Base-by-base conservation (phyloP, 1,140 invertebrate genomes). In the Mesaphorura yosii region DNA sequence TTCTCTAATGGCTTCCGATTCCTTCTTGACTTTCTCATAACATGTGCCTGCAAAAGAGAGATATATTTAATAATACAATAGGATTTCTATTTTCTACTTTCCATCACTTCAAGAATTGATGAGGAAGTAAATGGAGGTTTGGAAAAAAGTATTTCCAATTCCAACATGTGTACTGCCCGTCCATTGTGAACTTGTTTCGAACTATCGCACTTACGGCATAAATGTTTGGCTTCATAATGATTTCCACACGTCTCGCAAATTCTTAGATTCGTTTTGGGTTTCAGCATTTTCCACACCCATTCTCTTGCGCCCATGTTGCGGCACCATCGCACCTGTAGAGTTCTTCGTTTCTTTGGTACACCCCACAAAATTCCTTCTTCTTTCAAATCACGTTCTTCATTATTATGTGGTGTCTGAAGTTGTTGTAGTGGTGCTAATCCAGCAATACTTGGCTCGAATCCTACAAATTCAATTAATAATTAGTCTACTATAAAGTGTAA, bases 221-320 rank as follows among this genome's bases (percentile, higher is more conserved):
- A 69, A 44, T 76, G 70, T 25, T 79, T 76, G 41, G 74, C 69
- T 72, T 88, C 81, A 68, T 91, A 76, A 71, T 82, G 72, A 68
- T 88, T 78, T 20, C 88, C 88, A 73, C 89, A 93, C 41, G 75
- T 75, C 48, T 76, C 67, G 65, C 89, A 93, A 0, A 76, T 75
- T 55, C 80, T 68, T 38, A 94, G 69, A 68, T 86, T 81, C 6
- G 71, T 83, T 69, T 83, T 86, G 2, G 80, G 79, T 25, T 75
- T 69, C 17, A 82, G 60, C 14, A 78, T 74, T 71, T 86, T 86
- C 74, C 75, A 78, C 17, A 73, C 59, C 67, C 76, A 80, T 37
- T 80, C 68, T 2, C 75, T 74, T 41, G 63, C 61, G 6, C 82
- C 84, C 69, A 77, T 88, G 72, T 79, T 87, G 50, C 84, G 72